Evolutionary conservation across 1,140 invertebrate species (phyloP).

Genomic region (Pemphigus obesinymphae): DNA sequence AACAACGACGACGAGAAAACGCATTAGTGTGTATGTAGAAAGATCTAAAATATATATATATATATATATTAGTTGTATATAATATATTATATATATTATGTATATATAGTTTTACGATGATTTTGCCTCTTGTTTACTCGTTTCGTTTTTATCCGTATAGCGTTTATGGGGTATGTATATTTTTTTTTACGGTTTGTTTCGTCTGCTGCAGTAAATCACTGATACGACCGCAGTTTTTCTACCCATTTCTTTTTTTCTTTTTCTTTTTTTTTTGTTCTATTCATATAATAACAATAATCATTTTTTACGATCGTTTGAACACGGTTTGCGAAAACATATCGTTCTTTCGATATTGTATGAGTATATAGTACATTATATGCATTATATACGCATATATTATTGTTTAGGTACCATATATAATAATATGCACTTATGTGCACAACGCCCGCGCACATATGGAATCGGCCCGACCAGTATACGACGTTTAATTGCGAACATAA

Average conservation of each 20-base stretch:
- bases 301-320: not conserved
- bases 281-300: slow-evolving; percentile 1
- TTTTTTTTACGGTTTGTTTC: slow-evolving; percentile 34
- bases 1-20: not conserved
- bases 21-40: no score
- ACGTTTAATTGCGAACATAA: no score
- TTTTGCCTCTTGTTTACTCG: slow-evolving; percentile 23
- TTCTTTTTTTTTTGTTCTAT: not conserved
- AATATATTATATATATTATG: no score
- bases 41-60: no score
- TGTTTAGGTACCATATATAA: no score
- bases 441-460: not conserved
- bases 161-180: not conserved
- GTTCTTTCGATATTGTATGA: not conserved
- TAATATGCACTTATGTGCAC: no score
- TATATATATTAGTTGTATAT: not conserved
- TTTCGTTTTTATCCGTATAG: slow-evolving; percentile 1
- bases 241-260: not conserved
- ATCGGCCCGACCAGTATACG: no score
- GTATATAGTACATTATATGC: no score
- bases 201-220: slow-evolving; percentile 33
- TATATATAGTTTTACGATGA: not conserved
- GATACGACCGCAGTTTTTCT: not conserved
- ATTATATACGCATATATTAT: not conserved
- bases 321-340: not conserved